Conservation (phyloP, 53 echinoderm and acorn worm genomes). For the Hippasteria phrygiana region DNA sequence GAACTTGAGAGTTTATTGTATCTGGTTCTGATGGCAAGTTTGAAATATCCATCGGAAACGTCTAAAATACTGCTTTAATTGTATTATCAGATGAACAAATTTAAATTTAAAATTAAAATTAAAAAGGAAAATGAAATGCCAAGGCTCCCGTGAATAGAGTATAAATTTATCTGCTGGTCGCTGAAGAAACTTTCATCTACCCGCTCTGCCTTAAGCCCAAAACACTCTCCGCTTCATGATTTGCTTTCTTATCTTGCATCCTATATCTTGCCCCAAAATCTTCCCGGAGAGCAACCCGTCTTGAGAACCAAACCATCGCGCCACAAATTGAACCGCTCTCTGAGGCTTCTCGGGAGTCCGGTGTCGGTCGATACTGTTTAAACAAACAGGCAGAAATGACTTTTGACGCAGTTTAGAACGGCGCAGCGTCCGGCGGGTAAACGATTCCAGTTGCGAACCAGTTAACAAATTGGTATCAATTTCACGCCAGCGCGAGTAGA, state of each 20-base stretch:
- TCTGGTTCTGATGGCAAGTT: too few species aligned
- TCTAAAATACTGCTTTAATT: too few species aligned
- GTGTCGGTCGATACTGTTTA: slow-evolving; percentile 62
- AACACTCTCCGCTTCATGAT: background rate
- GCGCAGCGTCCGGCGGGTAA: slow-evolving; percentile 54
- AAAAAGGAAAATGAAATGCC: too few species aligned
- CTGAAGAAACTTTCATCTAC: background rate
- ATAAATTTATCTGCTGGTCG: background rate
- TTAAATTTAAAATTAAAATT: too few species aligned
- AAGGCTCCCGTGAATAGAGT: background rate
- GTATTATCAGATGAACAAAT: too few species aligned
- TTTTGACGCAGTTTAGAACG: slow-evolving; percentile 74
- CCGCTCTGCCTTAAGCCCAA: slow-evolving; percentile 17
- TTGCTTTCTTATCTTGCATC: slow-evolving; percentile 19
- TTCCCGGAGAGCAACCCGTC: slow-evolving; percentile 12
- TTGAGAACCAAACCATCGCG: slow-evolving; percentile 15
- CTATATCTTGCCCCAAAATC: slow-evolving; percentile 47
- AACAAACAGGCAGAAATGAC: slow-evolving; percentile 67
- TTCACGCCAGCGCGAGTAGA: slow-evolving; percentile 52
- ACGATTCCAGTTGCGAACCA: slow-evolving; percentile 61
- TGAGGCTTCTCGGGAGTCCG: background rate
- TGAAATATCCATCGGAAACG: too few species aligned
- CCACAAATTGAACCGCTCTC: slow-evolving; percentile 52
- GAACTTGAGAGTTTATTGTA: too few species aligned
- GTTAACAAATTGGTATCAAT: slow-evolving; percentile 69